A percentile compares a stretch with the other conserved stretches of the same genome.
phyloP scores from a whole-genome alignment of 2,113 vertebrate species.

The Marcusenius ussheri region DNA sequence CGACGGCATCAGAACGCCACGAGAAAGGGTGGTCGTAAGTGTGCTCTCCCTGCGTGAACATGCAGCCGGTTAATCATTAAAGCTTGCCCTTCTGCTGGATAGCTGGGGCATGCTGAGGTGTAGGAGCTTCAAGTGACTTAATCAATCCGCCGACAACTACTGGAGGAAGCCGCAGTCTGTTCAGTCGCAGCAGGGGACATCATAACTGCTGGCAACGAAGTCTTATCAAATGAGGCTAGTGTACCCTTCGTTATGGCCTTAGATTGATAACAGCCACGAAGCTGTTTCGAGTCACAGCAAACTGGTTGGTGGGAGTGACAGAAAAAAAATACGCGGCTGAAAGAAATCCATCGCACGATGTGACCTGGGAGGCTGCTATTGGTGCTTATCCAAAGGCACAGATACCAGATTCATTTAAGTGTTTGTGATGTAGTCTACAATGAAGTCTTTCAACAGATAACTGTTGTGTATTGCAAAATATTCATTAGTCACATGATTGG shows the following conservation, averaged over 20 bases:
- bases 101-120: neutral
- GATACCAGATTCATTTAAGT: neutral
- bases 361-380: neutral
- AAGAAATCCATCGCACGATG: neutral
- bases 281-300: neutral
- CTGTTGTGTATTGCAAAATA: neutral
- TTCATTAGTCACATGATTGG: neutral
- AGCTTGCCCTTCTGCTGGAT: neutral
- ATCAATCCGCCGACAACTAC: constrained; percentile 12
- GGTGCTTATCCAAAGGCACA: neutral
- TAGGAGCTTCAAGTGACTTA: neutral
- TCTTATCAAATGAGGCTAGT: neutral
- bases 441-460: neutral
- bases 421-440: neutral
- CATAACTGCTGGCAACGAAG: constrained; percentile 4
- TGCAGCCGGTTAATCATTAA: neutral
- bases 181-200: neutral
- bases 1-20: neutral
- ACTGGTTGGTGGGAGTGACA: neutral
- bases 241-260: neutral
- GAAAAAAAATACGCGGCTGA: neutral
- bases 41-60: neutral
- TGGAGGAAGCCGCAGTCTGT: neutral
- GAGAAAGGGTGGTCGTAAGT: neutral
- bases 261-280: neutral